Conservation (phyloP, 37 sponge, comb jelly and placozoan genomes). For the Oopsacas minuta region DNA sequence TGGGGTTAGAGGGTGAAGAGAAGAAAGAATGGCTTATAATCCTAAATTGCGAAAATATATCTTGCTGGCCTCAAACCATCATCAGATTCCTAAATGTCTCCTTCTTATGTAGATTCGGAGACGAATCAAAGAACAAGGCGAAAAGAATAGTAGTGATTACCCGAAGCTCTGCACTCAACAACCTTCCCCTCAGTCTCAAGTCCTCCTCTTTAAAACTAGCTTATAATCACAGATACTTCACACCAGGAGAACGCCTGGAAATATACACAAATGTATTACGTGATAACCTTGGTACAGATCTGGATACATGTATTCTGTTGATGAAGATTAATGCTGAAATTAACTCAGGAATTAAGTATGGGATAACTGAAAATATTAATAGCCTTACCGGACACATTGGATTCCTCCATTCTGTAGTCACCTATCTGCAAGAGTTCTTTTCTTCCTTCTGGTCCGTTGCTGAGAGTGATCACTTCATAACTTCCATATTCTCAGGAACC, state of each 20-base stretch:
- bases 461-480: neutral
- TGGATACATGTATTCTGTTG: neutral
- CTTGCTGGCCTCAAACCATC: neutral
- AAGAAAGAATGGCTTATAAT: neutral
- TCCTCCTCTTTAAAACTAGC: neutral
- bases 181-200: neutral
- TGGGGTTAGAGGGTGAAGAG: neutral
- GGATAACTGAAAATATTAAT: neutral
- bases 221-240: neutral
- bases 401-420: neutral
- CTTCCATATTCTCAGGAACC: neutral
- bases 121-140: neutral
- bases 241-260: neutral
- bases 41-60: neutral
- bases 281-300: neutral
- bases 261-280: neutral
- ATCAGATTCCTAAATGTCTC: neutral
- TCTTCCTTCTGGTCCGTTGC: neutral
- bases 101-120: neutral
- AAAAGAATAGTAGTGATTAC: neutral
- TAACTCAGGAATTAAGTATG: neutral
- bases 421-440: neutral
- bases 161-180: neutral
- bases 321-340: neutral
- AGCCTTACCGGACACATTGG: neutral